Conservation (phyloP, 2,888 invertebrate species). For the Ormyrus rosae region DNA sequence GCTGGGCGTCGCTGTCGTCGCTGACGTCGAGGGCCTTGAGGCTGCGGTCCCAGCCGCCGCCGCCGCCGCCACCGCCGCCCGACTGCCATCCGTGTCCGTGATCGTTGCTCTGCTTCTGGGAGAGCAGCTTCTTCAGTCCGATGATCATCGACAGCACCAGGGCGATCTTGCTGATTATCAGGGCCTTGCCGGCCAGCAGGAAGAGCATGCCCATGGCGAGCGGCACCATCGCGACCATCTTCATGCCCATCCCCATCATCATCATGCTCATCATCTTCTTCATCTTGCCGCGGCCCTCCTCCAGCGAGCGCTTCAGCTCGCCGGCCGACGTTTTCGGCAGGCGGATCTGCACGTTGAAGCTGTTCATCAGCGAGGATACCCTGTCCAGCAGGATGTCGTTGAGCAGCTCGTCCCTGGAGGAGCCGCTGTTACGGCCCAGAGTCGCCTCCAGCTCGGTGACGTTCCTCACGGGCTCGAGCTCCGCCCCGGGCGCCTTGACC, state of each 20-base stretch:
- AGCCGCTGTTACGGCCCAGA: constrained; percentile 80
- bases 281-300: constrained; percentile 91
- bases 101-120: constrained; percentile 80
- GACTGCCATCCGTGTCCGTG: constrained; percentile 69
- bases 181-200: constrained; percentile 89
- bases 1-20: constrained; percentile 34
- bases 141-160: constrained; percentile 88
- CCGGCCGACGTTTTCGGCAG: constrained; percentile 84
- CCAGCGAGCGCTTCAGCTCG: constrained; percentile 83
- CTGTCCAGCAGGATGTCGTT: constrained; percentile 84
- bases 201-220: constrained; percentile 88
- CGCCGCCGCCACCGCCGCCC: constrained; percentile 76
- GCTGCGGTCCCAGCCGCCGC: constrained; percentile 85
- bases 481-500: constrained; percentile 78
- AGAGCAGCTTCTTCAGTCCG: constrained; percentile 87
- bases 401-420: constrained; percentile 82
- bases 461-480: constrained; percentile 52
- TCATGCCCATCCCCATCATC: constrained; percentile 92
- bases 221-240: constrained; percentile 88
- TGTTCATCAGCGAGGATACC: constrained; percentile 83
- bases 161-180: constrained; percentile 89
- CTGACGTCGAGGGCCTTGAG: constrained; percentile 62
- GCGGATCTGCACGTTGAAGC: constrained; percentile 86
- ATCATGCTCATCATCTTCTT: constrained; percentile 95
- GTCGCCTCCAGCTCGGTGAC: constrained; percentile 80